A percentile compares a stretch with the other conserved stretches of the same genome.
These are phyloP conservation scores for Fopius arisanus DNA, from an alignment of 1,140 invertebrate genomes.

Conservation along the genomic window DNA sequence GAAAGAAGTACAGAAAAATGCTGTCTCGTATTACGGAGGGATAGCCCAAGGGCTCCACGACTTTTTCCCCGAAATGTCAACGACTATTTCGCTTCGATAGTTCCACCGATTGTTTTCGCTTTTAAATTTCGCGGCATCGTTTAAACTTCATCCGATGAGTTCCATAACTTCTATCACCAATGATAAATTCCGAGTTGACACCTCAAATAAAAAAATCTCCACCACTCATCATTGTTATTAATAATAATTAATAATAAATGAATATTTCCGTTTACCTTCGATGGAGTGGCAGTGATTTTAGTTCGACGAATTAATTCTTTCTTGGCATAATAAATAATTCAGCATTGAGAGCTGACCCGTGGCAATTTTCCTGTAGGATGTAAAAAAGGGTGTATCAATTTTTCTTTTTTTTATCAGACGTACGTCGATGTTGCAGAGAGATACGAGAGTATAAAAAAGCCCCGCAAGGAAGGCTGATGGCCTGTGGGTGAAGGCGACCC, in stretches of 20 bases:
- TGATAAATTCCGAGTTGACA: not conserved
- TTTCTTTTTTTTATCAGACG: not conserved
- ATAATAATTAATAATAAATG: too few species aligned
- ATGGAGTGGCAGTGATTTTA: too few species aligned
- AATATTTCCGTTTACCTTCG: too few species aligned
- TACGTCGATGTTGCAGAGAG: not conserved
- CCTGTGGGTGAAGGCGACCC: constrained; percentile 53
- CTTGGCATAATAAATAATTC: too few species aligned
- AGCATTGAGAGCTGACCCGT: too few species aligned
- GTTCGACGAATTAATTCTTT: too few species aligned
- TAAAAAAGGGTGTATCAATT: not conserved
- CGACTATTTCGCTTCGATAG: not conserved
- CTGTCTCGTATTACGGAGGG: not conserved
- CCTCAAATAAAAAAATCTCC: too few species aligned
- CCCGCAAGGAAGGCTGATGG: not conserved
- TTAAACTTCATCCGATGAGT: not conserved
- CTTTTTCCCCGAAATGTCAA: constrained; percentile 13
- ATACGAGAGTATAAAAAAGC: not conserved
- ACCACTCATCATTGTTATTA: too few species aligned
- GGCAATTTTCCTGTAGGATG: not conserved
- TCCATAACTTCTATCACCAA: not conserved
- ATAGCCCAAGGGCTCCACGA: not conserved
- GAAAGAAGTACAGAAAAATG: not conserved
- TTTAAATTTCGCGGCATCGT: not conserved
- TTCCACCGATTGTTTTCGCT: not conserved